A percentile compares a stretch with the other conserved stretches of the same genome.
Conservation (phyloP, 2,888 invertebrate genomes). For the Sminthurinus aureus region DNA sequence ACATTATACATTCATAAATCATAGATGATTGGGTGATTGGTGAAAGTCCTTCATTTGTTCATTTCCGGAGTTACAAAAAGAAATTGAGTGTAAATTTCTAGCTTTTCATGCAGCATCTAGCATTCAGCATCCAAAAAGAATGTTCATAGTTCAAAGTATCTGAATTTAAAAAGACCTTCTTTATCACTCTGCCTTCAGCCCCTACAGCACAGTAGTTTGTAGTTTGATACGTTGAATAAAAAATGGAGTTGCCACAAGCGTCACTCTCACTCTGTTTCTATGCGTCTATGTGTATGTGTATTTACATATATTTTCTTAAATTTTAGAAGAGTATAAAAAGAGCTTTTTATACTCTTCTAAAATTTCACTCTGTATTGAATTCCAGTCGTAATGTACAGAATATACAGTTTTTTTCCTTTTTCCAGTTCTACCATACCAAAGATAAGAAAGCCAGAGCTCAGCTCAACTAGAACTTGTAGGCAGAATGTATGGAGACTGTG, state of each 20-base stretch:
- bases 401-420: not conserved
- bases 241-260: not conserved
- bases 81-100: not conserved
- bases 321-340: no score
- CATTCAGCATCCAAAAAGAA: not conserved
- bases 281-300: no score
- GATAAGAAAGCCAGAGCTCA: not conserved
- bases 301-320: no score
- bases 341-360: not conserved
- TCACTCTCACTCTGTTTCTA: not conserved
- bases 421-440: not conserved
- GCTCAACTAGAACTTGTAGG: no score
- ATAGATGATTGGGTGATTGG: not conserved
- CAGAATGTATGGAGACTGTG: not conserved
- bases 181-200: not conserved
- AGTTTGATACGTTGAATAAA: not conserved
- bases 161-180: not conserved
- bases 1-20: not conserved
- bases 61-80: not conserved
- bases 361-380: not conserved
- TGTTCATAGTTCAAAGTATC: not conserved
- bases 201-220: not conserved
- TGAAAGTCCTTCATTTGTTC: not conserved
- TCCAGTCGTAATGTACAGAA: not conserved
- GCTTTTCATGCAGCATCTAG: no score